Evolutionary conservation across 2,888 invertebrate genomes (phyloP), one percentile per base, ranked within the genome.

Genomic region (Calephelis perditalis): DNA sequence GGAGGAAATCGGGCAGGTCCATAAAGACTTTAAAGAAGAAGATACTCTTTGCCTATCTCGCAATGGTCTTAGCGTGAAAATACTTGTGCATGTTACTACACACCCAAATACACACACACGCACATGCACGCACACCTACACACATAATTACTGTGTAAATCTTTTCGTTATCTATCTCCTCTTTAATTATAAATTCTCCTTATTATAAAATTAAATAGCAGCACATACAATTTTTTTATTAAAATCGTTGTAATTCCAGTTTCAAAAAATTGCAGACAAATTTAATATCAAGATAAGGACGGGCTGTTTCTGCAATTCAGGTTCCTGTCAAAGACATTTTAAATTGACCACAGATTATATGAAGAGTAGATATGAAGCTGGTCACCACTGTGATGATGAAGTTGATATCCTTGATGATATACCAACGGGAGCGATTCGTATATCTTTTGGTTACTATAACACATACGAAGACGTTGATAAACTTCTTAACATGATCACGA

Each of bases 221-320:
- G 26, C 4, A 26, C 5, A 26, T 36, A 54, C 11, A 7, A 7
- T 7, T 36, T 35, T 35, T 10, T 35, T 35, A 36, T 54, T 54
- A 26, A 26, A 26, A 26, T 15, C 43, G n/a, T 57, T 55, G 11
- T 56, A 55, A 11, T 59, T 56, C 1, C 55, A 59, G 59, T 37
- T 59, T 56, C 36, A 56, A 59, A 59, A 15, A 37, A 56, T 40
- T 11, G 44, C 59, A 46, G 37, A 46, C 7, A 8, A n/a, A 15
- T 26, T 11, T 5, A 59, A 59, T 40, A 56, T 59, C 7, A 46
- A 15, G 3, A 7, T 59, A n/a, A 37, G 59, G n/a, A 36, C 59
- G 2, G 59, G 59, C 36, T 59, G 59, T n/a, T 59, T 59, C 37
- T 59, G 59, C n/a, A 59, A 59, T n/a, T 59, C 59, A 4, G 59